Conservation (phyloP, 2,888 invertebrate genomes). For the Resseliella maxima region DNA sequence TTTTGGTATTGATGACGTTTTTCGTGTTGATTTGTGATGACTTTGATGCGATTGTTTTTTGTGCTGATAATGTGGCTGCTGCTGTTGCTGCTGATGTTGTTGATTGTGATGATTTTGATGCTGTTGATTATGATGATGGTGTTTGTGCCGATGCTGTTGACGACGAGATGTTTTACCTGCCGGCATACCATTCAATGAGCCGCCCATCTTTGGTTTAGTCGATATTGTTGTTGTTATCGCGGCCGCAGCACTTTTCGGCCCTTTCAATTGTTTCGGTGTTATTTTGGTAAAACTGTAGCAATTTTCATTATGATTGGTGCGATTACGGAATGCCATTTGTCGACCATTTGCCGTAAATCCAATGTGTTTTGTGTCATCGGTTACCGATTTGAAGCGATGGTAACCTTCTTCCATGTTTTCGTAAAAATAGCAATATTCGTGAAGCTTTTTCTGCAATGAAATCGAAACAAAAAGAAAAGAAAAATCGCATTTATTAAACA, state of each 20-base stretch:
- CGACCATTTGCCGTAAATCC: conserved; percentile 56
- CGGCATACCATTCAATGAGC: conserved; percentile 25
- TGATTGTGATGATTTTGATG: neutral
- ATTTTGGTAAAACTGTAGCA: conserved; percentile 55
- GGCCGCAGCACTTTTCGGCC: neutral
- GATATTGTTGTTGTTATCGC: neutral
- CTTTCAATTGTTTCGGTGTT: conserved; percentile 16
- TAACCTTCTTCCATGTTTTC: conserved; percentile 57
- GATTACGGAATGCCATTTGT: conserved; percentile 36
- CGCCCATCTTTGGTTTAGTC: conserved; percentile 5
- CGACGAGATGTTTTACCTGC: neutral
- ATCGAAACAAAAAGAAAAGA: neutral
- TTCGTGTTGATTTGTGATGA: neutral
- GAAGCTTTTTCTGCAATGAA: conserved; percentile 56
- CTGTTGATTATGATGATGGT: neutral
- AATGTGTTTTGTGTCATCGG: conserved; percentile 55
- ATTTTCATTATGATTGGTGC: conserved; percentile 20
- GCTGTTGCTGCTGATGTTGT: neutral
- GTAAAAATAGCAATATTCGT: conserved; percentile 57
- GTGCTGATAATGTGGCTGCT: conserved; percentile 18
- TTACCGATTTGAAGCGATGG: conserved; percentile 37
- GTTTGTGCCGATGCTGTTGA: neutral
- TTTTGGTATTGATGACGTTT: conserved; percentile 46
- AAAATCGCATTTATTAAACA: neutral
- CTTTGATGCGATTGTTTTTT: neutral